phyloP scores from a whole-genome alignment of 2,888 invertebrate genomes.

The Parochlus steinenii region DNA sequence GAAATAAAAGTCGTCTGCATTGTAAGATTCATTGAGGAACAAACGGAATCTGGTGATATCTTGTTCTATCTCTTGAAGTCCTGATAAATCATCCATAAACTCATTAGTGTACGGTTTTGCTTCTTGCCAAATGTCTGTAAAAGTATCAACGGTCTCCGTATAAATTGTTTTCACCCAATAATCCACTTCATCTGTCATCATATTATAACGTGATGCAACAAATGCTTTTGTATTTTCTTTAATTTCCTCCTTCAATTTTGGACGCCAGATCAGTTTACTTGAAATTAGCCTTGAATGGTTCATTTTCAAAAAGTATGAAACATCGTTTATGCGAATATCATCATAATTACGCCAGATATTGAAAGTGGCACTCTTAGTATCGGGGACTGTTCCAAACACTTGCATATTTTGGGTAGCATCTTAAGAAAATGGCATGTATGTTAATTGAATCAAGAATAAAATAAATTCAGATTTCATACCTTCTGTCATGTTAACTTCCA shows the following conservation, averaged over 20 bases:
- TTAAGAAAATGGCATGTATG: constrained; percentile 24
- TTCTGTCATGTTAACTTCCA: constrained; percentile 52
- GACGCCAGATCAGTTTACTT: constrained; percentile 64
- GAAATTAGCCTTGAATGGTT: constrained; percentile 72
- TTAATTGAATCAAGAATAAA: constrained; percentile 25
- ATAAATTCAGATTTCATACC: no score
- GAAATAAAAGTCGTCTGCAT: constrained; percentile 69
- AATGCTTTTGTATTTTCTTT: constrained; percentile 31
- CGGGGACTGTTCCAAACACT: constrained; percentile 58
- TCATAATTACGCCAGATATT: constrained; percentile 72
- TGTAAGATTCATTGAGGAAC: constrained; percentile 60
- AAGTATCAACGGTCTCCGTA: constrained; percentile 48
- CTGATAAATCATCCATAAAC: constrained; percentile 46
- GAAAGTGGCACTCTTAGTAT: constrained; percentile 56
- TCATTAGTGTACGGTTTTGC: constrained; percentile 50
- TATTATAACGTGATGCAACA: constrained; percentile 32
- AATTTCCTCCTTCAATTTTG: constrained; percentile 47
- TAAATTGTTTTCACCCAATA: constrained; percentile 50
- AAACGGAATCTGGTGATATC: constrained; percentile 51
- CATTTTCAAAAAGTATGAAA: constrained; percentile 59
- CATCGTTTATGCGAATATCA: constrained; percentile 58
- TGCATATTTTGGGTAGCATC: constrained; percentile 49
- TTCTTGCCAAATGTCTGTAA: constrained; percentile 57
- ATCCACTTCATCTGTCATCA: constrained; percentile 36
- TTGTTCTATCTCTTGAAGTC: constrained; percentile 40